These are phyloP conservation scores for Laterallus jamaicensis DNA, from an alignment of 2,113 vertebrate genomes.

Conservation along the genomic window DNA sequence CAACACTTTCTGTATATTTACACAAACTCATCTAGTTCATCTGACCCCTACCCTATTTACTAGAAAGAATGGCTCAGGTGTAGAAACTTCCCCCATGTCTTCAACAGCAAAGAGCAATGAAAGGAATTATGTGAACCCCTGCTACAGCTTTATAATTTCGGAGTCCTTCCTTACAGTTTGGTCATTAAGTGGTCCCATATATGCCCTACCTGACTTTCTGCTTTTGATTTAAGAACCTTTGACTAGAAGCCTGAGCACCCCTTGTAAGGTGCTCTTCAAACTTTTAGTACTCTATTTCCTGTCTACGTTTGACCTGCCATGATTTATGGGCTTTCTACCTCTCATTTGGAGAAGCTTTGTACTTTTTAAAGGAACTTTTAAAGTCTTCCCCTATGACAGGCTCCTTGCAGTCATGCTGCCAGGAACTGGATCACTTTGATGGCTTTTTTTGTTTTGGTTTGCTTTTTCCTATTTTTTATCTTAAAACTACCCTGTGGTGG, in stretches of 20 bases:
- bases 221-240: conserved; percentile 47
- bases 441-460: neutral
- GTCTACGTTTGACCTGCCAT: neutral
- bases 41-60: neutral
- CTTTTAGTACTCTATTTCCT: neutral
- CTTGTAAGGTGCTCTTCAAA: neutral
- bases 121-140: neutral
- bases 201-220: neutral
- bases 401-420: neutral
- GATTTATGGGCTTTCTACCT: conserved; percentile 6
- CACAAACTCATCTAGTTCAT: neutral
- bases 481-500: no score
- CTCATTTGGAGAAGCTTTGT: neutral
- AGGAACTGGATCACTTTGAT: neutral
- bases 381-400: neutral
- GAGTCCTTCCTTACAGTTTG: conserved; percentile 20
- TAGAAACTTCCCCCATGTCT: neutral
- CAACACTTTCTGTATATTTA: neutral
- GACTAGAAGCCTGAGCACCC: neutral
- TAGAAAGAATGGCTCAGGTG: neutral
- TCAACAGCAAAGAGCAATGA: neutral
- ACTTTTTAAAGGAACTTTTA: neutral
- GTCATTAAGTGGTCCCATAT: conserved; percentile 1
- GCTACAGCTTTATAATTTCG: neutral
- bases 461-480: no score